These are phyloP conservation scores for Heptranchias perlo DNA, from an alignment of 2,113 vertebrate genomes.

Conservation along the genomic window DNA sequence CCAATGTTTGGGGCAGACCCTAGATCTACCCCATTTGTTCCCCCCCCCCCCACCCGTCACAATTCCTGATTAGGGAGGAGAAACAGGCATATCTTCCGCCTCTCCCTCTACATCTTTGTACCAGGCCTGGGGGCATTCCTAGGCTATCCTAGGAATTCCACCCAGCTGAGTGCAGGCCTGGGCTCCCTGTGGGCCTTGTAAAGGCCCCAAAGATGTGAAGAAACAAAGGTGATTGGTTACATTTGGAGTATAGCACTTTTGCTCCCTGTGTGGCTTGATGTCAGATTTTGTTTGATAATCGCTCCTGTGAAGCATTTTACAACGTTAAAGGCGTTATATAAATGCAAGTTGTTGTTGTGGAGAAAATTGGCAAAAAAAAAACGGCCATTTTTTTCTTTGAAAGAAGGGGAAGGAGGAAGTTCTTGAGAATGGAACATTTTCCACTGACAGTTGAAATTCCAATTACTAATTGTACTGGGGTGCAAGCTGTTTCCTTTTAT, in stretches of 20 bases:
- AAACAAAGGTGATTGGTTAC: not conserved
- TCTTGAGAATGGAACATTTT: not conserved
- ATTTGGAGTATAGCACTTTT: not conserved
- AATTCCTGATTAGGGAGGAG: not conserved
- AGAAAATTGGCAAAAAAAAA: not conserved
- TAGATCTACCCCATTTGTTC: not conserved
- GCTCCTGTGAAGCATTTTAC: too few relatives aligned
- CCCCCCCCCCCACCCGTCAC: too few relatives aligned
- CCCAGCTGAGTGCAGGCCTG: not conserved
- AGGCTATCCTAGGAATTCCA: not conserved
- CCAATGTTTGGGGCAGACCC: not conserved
- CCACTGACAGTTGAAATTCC: not conserved
- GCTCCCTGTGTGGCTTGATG: too few relatives aligned
- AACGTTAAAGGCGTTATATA: too few relatives aligned
- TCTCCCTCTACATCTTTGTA: not conserved
- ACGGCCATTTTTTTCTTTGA: not conserved
- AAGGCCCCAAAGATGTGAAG: not conserved
- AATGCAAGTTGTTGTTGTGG: too few relatives aligned
- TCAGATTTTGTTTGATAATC: too few relatives aligned
- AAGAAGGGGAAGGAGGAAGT: not conserved
- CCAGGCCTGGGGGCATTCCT: not conserved
- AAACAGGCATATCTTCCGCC: not conserved
- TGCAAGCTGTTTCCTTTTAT: not conserved
- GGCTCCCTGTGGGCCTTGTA: not conserved
- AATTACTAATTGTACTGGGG: not conserved